phyloP scores from a whole-genome alignment of 2,797 vertebrate species.

The Sparus aurata region DNA sequence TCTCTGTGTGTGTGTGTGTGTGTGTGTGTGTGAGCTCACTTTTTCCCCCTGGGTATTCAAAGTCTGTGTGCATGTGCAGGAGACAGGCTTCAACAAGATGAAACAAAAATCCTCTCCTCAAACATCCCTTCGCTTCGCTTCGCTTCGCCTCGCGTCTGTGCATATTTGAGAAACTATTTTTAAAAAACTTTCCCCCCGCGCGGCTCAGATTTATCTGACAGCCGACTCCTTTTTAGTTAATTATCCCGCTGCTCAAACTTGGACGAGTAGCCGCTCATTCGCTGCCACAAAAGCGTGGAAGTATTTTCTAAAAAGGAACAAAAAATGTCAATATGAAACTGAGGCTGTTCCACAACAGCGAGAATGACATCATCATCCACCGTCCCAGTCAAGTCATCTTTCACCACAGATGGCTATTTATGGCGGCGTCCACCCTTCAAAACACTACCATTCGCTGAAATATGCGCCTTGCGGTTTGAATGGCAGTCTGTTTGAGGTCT shows the following conservation, averaged over 20 bases:
- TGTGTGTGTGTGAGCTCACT: conserved; percentile 6
- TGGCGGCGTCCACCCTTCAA: conserved; percentile 52
- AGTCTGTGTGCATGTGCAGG: conserved; percentile 40
- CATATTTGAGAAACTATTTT: conserved; percentile 17
- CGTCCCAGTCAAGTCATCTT: conserved; percentile 50
- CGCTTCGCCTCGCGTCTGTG: conserved; percentile 3
- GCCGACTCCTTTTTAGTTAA: conserved; percentile 19
- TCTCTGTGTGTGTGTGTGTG: conserved; percentile 6
- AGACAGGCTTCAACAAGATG: conserved; percentile 60
- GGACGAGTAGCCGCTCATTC: conserved; percentile 43
- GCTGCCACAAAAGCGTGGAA: conserved; percentile 38
- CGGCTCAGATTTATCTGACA: conserved; percentile 11
- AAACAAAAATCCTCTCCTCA: conserved; percentile 34
- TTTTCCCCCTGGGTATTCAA: conserved; percentile 42
- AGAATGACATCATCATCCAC: conserved; percentile 61
- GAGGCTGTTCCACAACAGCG: conserved; percentile 49
- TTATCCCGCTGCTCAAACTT: conserved; percentile 35
- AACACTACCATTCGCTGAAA: conserved; percentile 52
- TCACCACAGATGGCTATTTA: conserved; percentile 65
- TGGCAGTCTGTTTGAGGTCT: conserved; percentile 49
- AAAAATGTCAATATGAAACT: conserved; percentile 20
- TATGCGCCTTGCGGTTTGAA: conserved; percentile 55
- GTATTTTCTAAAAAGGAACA: conserved; percentile 30
- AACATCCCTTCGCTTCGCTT: conserved; percentile 2
- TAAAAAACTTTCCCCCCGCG: background rate